Percentiles rank a stretch among this genome's conserved stretches.
Evolutionary conservation across 2,888 invertebrate genomes (phyloP).

Genomic region (Monoplex corrugatus): DNA sequence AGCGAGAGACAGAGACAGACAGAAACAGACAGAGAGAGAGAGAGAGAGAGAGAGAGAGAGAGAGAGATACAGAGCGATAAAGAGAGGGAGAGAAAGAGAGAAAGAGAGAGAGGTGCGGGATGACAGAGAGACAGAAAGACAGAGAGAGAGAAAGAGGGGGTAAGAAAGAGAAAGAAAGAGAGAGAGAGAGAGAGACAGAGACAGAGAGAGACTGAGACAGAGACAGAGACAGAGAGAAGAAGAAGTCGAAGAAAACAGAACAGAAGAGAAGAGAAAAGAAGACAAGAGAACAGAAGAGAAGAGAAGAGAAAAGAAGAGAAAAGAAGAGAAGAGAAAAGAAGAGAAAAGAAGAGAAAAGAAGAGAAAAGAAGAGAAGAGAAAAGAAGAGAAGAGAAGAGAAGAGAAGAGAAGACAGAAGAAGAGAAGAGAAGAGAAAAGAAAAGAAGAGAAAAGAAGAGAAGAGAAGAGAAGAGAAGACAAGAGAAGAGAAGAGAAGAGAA

Average conservation of each 20-base stretch:
- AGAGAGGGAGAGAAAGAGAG: not conserved
- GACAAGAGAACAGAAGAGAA: not conserved
- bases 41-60: no score
- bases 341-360: no score
- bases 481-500: not conserved
- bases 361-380: not conserved
- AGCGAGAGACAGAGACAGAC: not conserved
- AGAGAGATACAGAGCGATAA: not conserved
- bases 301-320: not conserved
- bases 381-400: not conserved
- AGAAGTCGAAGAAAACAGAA: not conserved
- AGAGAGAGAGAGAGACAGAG: not conserved
- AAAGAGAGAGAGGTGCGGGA: not conserved
- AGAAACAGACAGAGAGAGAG: not conserved
- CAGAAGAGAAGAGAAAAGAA: not conserved
- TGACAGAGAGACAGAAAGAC: not conserved
- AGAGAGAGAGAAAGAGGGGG: constrained; percentile 4
- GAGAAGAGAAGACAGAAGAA: no score
- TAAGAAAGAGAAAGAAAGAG: not conserved
- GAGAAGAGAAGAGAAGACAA: not conserved
- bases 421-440: no score
- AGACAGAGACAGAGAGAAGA: not conserved
- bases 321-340: not conserved
- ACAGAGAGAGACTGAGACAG: not conserved
- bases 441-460: no score